Base-by-base conservation (phyloP, 2,888 invertebrate genomes). In the Baccha elongata region DNA sequence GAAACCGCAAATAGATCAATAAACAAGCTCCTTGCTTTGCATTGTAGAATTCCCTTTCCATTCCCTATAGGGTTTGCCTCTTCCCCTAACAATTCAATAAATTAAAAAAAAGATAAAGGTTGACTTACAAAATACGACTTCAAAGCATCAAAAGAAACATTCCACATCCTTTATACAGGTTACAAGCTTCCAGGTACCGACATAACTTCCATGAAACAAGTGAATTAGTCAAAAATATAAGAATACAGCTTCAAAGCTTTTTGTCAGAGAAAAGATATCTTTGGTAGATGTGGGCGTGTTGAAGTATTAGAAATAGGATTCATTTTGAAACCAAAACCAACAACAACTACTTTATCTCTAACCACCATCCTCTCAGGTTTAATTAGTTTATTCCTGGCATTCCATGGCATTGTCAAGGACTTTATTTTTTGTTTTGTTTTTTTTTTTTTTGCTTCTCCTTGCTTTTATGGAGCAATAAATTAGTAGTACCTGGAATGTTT, bases 1-100 rank as follows among this genome's bases (percentile, higher is more conserved):
- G 21, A 55, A 48, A 75, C 53, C 74, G 26, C 68, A 74, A 55
- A 80, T 74, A 74, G 62, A 80, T 80, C 64, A 69, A 80, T 80
- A 80, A 74, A 80, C 69, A 69, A 65, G 11, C 35, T 42, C 44
- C 42, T 46, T 46, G 21, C 23, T 32, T 50, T 11, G 10, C 7
- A n/a, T 19, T 40, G n/a, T 58, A 35, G 29, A 11, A n/a, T 19
- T 35, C 21, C n/a, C 17, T 32, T n/a, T n/a, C n/a, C n/a, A n/a
- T n/a, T n/a, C n/a, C n/a, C n/a, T n/a, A n/a, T n/a, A n/a, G 6
- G 11, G 26, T 50, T 40, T 23, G 2, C 29, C 4, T 42, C n/a
- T 11, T 26, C 13, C 26, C n/a, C n/a, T n/a, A n/a, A n/a, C 17
- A 37, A 13, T 23, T 6, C 53, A 21, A 11, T 40, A 40, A 40